Base-by-base conservation (phyloP, 37 sponge, comb jelly and placozoan genomes). In the Corticium candelabrum region DNA sequence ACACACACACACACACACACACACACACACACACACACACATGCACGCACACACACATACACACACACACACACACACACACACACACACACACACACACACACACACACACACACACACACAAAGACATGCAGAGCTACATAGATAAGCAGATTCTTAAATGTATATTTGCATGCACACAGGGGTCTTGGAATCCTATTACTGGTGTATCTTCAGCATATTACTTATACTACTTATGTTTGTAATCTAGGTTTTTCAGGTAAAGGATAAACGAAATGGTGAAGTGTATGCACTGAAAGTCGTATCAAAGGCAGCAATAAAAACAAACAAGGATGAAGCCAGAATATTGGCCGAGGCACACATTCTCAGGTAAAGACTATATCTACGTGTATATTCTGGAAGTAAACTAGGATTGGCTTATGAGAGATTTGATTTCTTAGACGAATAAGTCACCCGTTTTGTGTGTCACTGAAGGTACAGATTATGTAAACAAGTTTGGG, bases 241-340 rank as follows among this genome's bases (percentile, higher is more conserved):
- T 5, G 11, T 21, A 21, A 11, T 11, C 56, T 11, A 43, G 56
- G 56, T 43, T 5, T 11, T 43, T 43, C 56, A 43, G 11, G 56
- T 43, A 21, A 5, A 43, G 56, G 11, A 43, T 43, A 5, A 11
- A 43, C 11, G 11, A 5, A 43, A 5, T 5, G 11, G 11, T 11
- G 56, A 21, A 11, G 56, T 90, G 62, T 90, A 86, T 70, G 92
- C 92, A 4, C 68, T 91, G 37, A 91, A 91, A 76, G 89, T 77
- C 7, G 89, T 91, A 0, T 84, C 89, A 39, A 91, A 91, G 68
- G 74, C 86, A n/a, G 88, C 84, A 72, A 78, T 88, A 5, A 74
- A 76, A 30, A 91, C 86, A 2, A 69, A 85, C 57, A 91, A 88
- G 74, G 86, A 88, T 76, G 71, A 85, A 43, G 74, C 82, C 21